These are phyloP conservation scores for Mastomys coucha DNA, from an alignment of 2,113 vertebrate genomes.

Conservation along the genomic window DNA sequence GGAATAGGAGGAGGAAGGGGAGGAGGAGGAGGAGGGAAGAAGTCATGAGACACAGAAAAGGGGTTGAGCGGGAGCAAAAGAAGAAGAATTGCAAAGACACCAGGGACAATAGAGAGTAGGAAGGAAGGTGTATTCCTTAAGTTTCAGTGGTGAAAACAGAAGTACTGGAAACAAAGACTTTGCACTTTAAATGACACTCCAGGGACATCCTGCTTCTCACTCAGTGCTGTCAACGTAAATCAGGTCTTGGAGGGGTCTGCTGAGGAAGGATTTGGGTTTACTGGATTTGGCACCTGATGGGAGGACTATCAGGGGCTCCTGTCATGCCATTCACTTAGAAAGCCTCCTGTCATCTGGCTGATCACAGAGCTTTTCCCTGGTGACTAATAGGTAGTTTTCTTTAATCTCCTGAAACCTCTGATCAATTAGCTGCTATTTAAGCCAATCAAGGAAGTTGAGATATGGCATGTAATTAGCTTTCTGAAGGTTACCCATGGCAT, in stretches of 20 bases:
- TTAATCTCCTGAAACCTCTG: constrained; percentile 77
- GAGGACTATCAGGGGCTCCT: not conserved
- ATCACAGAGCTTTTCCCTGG: constrained; percentile 42
- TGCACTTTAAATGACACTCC: not conserved
- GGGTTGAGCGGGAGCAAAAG: not conserved
- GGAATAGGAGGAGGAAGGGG: too few relatives aligned
- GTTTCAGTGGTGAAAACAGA: constrained; percentile 36
- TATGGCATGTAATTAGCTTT: constrained; percentile 57
- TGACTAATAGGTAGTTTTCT: constrained; percentile 70
- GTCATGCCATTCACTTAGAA: constrained; percentile 35
- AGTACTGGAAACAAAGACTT: constrained; percentile 24
- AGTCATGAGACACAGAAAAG: not conserved
- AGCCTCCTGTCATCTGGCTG: constrained; percentile 32
- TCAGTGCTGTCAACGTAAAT: not conserved
- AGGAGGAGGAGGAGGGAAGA: not conserved
- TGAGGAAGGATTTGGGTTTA: not conserved
- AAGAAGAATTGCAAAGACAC: not conserved
- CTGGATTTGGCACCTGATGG: not conserved
- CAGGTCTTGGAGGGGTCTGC: not conserved
- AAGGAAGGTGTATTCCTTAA: constrained; percentile 36
- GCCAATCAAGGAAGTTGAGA: constrained; percentile 71
- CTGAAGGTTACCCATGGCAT: constrained; percentile 49
- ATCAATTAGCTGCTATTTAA: constrained; percentile 79
- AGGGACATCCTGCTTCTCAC: not conserved
- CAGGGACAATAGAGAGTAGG: too few relatives aligned